phyloP scores from a whole-genome alignment of 2,113 vertebrate species.

The Pomatostomus ruficeps region DNA sequence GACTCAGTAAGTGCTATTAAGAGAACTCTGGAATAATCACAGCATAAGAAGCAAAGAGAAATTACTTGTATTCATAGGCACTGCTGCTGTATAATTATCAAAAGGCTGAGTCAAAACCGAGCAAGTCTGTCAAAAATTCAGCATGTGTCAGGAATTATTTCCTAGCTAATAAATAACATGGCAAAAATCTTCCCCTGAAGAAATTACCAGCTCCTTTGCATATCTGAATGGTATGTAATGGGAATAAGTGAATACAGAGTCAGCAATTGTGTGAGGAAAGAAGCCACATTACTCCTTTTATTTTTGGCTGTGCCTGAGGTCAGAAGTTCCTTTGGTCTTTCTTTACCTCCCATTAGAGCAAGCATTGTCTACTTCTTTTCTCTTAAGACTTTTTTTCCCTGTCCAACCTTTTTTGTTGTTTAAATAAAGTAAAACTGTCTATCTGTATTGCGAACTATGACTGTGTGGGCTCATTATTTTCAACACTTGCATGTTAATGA shows the following conservation, averaged over 20 bases:
- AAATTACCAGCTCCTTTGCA: conserved; percentile 1
- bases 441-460: not conserved
- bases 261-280: conserved; percentile 7
- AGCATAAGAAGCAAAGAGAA: conserved; percentile 26
- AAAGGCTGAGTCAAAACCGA: conserved; percentile 27
- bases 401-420: not conserved
- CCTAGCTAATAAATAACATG: not conserved
- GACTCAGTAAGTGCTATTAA: not conserved
- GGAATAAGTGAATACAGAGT: not conserved
- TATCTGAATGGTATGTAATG: not conserved
- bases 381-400: not conserved
- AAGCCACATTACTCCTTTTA: conserved; percentile 22
- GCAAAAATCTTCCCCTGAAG: conserved; percentile 45
- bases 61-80: conserved; percentile 29
- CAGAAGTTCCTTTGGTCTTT: conserved; percentile 54
- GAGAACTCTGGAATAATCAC: not conserved
- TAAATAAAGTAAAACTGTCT: not conserved
- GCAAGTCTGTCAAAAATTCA: conserved; percentile 4
- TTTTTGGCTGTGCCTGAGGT: conserved; percentile 43
- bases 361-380: conserved; percentile 5
- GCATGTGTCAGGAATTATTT: conserved; percentile 23
- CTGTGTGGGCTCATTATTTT: not conserved
- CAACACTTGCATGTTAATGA: conserved; percentile 7
- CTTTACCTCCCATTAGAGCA: conserved; percentile 37
- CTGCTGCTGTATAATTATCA: conserved; percentile 36